Evolutionary conservation across 2,888 invertebrate species (phyloP), one percentile per base, ranked within the genome.

Genomic region (Phymatocera aterrima): DNA sequence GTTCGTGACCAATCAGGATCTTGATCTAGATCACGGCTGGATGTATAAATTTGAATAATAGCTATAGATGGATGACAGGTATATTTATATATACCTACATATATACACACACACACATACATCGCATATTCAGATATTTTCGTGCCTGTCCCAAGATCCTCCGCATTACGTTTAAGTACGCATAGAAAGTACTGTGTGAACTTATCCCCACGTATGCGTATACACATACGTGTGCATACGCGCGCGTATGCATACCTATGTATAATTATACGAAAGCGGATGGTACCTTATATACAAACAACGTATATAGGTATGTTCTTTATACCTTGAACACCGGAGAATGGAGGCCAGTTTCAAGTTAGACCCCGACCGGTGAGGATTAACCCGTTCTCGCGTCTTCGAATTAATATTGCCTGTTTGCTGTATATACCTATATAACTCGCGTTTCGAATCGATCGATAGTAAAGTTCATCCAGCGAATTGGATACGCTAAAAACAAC

Each of bases 301-400:
- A 8, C 12, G 10, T 28, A 28, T 10, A 24, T 28, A 60, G 28
- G 37, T n/a, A 65, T 6, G n/a, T 65, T 40, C 40, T 4, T 40
- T 40, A n/a, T n/a, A n/a, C 40, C 40, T 40, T 40, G 4, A n/a
- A 34, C 31, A 51, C 4, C 72, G 12, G 48, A 72, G 72, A 75
- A 75, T 75, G 75, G 60, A 60, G 37, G 28, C 75, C 75, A 75
- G 75, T 75, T 57, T 57, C 54, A 75, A 75, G 75, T 75, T 57
- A 75, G 75, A 54, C 75, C 75, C 75, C 75, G 75, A 21, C n/a
- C 75, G 40, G 75, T 60, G 75, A 75, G 75, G 57, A 75, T 75
- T 75, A 75, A 75, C 75, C 75, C 75, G 75, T 75, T 75, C 15
- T 12, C 57, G 24, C 57, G 75, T 75, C 57, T 57, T 57, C n/a